Conservation (phyloP, 2,797 vertebrate species). For the Lepidocolaptes lacrymiger region DNA sequence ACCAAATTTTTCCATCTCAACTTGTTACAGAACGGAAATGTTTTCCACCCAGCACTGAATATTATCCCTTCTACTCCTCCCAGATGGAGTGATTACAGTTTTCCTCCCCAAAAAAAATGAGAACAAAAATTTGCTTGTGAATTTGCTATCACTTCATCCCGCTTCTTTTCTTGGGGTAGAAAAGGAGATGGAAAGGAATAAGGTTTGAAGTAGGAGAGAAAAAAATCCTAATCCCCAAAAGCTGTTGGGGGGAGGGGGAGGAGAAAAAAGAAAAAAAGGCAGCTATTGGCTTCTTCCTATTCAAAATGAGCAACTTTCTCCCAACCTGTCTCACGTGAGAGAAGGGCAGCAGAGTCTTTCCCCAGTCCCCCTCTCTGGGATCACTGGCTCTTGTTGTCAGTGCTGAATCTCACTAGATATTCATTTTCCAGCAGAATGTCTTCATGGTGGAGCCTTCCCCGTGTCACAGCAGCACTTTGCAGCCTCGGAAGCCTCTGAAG, state of each 20-base stretch:
- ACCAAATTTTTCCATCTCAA: slow-evolving; percentile 29
- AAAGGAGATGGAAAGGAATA: background rate
- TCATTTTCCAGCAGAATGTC: background rate
- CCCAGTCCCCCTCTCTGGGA: background rate
- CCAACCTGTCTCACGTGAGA: background rate
- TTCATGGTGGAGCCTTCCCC: background rate
- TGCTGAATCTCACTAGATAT: background rate
- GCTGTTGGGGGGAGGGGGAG: background rate
- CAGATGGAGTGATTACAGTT: background rate
- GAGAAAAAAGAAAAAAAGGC: background rate
- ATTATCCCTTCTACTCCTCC: background rate
- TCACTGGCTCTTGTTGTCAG: background rate
- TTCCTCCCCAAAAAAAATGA: background rate
- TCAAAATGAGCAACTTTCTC: background rate
- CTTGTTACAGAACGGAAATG: background rate
- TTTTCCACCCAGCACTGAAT: slow-evolving; percentile 10
- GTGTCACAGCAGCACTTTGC: background rate
- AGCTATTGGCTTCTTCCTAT: background rate
- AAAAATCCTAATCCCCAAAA: background rate
- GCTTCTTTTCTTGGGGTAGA: background rate
- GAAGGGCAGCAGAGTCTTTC: background rate
- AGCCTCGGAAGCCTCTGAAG: background rate
- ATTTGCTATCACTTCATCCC: background rate
- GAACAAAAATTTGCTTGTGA: background rate
- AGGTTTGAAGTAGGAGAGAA: background rate